These are phyloP conservation scores for Porites lutea DNA, from an alignment of 64 coral and sea anemone species.

Conservation along the genomic window DNA sequence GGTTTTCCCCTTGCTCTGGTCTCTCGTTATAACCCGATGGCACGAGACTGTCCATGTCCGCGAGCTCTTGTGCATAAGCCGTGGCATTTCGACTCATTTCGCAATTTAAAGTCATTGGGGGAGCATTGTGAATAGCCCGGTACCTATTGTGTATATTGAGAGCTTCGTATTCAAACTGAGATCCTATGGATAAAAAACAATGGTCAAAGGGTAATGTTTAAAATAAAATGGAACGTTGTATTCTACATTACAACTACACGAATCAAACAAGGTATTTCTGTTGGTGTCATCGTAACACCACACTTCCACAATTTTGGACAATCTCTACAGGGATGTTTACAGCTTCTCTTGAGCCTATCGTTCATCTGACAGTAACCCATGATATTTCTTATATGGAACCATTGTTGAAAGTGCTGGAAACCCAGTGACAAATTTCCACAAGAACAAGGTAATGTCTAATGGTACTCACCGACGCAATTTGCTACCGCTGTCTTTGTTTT, in stretches of 20 bases:
- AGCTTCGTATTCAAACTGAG: constrained; percentile 71
- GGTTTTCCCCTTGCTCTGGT: constrained; percentile 81
- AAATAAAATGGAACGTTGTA: no score
- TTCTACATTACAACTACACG: no score
- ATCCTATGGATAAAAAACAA: not conserved
- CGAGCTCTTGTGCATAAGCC: constrained; percentile 72
- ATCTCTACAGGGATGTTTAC: no score
- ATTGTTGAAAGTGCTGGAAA: no score
- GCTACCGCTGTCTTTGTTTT: no score
- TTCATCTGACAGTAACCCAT: no score
- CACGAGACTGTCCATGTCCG: constrained; percentile 50
- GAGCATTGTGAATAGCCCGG: constrained; percentile 70
- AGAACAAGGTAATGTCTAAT: not conserved
- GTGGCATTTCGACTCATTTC: constrained; percentile 64
- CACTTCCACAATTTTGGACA: no score
- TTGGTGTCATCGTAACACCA: no score
- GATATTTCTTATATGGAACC: no score
- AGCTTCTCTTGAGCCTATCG: no score
- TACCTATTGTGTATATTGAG: constrained; percentile 84
- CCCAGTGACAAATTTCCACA: not conserved
- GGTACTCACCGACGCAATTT: constrained; percentile 7
- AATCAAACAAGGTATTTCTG: no score
- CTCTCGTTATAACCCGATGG: constrained; percentile 61
- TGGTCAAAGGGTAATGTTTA: not conserved
- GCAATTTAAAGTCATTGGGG: constrained; percentile 74